Evolutionary conservation across 2,888 invertebrate species (phyloP).

Genomic region (Calameuta idolon): DNA sequence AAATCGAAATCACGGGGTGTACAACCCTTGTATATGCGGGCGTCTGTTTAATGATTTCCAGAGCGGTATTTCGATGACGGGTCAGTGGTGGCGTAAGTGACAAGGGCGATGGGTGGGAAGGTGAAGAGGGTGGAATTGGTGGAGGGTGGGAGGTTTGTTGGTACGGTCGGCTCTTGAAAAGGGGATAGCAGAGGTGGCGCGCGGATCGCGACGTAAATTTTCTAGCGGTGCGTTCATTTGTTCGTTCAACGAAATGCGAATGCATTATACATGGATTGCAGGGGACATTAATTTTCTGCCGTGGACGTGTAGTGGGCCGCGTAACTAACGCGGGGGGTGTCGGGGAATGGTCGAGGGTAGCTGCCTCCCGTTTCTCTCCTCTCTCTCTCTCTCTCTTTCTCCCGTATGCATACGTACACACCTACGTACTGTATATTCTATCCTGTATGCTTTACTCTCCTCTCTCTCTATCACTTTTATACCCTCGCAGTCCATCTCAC

Average conservation of each 20-base stretch:
- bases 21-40: background rate
- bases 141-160: constrained; percentile 17
- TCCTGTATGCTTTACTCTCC: background rate
- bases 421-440: background rate
- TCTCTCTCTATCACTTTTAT: background rate
- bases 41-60: constrained; percentile 65
- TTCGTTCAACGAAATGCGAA: constrained; percentile 65
- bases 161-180: constrained; percentile 17
- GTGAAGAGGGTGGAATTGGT: background rate
- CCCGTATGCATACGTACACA: background rate
- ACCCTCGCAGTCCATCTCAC: background rate
- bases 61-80: constrained; percentile 64
- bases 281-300: constrained; percentile 67
- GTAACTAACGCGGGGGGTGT: constrained; percentile 11
- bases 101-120: constrained; percentile 21
- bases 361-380: constrained; percentile 4
- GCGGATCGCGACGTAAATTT: constrained; percentile 58
- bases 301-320: constrained; percentile 61
- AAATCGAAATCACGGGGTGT: background rate
- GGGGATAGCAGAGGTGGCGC: constrained; percentile 7
- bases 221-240: constrained; percentile 65
- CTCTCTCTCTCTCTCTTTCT: background rate
- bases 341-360: constrained; percentile 20
- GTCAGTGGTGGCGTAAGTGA: constrained; percentile 12
- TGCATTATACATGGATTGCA: constrained; percentile 68